Base-by-base conservation (phyloP, 2,888 invertebrate species). In the Silvanus unidentatus region DNA sequence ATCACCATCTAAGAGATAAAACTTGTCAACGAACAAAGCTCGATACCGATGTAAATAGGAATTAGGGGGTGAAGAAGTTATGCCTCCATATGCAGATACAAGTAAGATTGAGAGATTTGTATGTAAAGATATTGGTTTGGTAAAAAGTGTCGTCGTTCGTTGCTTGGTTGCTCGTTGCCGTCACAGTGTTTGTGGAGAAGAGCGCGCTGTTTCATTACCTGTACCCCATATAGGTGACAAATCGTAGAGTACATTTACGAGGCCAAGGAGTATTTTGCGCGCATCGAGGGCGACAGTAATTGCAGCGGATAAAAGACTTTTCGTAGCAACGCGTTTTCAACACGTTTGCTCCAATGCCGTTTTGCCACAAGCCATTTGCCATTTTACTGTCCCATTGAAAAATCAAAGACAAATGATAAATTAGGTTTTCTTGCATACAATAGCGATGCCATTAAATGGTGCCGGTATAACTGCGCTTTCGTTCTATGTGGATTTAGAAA, bases 31-130 rank as follows among this genome's bases (percentile, higher is more conserved):
- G 61, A 56, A 50, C 54, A 59, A 64, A 65, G 63, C 64, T 57
- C 55, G 50, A 42, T 50, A 50, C 56, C 50, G 58, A 47, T 52
- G 60, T 58, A 64, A 64, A 64, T 59, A 58, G 58, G 65, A 61
- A 64, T 64, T 64, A 65, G 62, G 55, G 62, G 55, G 51, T 56
- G 60, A 62, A 64, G 60, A 63, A 62, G 58, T 62, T 60, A 59
- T 54, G 62, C 59, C 54, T 58, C 52, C 56, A 54, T 53, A 63
- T 63, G 57, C 58, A 63, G 62, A 63, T 64, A 58, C 56, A 43
- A 4, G 37, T 32, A 50, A 60, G 62, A 60, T 60, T 62, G 60
- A 55, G 54, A 60, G 63, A 65, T 65, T 63, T 62, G 57, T 58
- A 58, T 57, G 49, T 52, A 50, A 55, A 61, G 55, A 56, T 62